Percentiles rank a stretch among this genome's conserved stretches.
These are phyloP conservation scores for Nomada ferruginata DNA, from an alignment of 2,888 invertebrate species.

Conservation along the genomic window DNA sequence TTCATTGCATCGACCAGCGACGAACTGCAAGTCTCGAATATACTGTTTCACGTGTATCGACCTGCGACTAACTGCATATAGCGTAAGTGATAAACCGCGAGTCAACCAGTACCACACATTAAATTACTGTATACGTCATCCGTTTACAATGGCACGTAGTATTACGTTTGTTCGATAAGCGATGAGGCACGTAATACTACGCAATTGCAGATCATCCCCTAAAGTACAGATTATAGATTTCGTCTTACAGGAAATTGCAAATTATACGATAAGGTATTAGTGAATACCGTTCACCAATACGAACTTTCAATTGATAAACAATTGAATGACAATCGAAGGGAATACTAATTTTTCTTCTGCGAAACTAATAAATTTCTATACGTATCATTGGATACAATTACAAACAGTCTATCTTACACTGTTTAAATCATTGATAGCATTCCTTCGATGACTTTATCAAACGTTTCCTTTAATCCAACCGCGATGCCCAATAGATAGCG, in stretches of 20 bases:
- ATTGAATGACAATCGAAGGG: too few species aligned
- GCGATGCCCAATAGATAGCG: background rate
- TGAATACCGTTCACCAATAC: background rate
- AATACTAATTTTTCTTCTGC: too few species aligned
- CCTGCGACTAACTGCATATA: constrained; percentile 36
- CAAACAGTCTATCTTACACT: too few species aligned
- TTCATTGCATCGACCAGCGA: constrained; percentile 48
- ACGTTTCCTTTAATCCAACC: background rate
- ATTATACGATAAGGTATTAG: background rate
- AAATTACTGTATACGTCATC: background rate
- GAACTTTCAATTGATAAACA: too few species aligned
- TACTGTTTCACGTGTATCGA: constrained; percentile 22
- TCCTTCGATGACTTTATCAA: background rate
- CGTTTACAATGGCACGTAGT: background rate
- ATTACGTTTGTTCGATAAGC: background rate
- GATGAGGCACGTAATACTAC: background rate
- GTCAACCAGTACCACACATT: background rate
- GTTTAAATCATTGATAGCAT: too few species aligned
- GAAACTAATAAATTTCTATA: too few species aligned
- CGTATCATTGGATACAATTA: too few species aligned
- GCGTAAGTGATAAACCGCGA: background rate
- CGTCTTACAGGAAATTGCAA: background rate
- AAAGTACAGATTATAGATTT: background rate
- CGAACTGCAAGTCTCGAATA: background rate
- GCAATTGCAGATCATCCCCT: background rate